Base-by-base conservation (phyloP, 1,140 invertebrate species). In the Micrasema minimum region DNA sequence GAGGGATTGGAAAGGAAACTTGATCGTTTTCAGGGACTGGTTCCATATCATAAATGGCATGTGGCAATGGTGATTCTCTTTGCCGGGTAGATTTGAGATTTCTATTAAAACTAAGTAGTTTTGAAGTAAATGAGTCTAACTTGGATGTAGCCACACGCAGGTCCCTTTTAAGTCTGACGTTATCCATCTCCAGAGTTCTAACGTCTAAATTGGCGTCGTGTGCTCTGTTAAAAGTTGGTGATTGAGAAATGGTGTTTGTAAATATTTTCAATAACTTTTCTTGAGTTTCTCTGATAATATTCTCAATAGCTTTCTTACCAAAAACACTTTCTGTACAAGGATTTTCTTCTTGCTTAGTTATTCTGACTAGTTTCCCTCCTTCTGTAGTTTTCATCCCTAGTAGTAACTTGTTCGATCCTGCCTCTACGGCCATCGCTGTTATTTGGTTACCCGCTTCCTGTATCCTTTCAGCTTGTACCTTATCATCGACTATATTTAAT, bases 261-360 rank as follows among this genome's bases (percentile, higher is more conserved):
- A 46, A 46, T 14, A 46, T 14, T 46, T 46, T 46, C 6, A 46
- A 16, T n/a, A 46, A 46, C n/a, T 46, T 46, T 16, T 46, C 43
- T 46, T n/a, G 43, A 9, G 43, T 16, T 46, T 46, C 43, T 46
- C 16, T n/a, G n/a, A 46, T 16, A n/a, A 46, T 46, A 46, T 46
- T 14, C 43, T 9, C n/a, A 16, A 46, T n/a, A n/a, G 43, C 43
- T n/a, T 5, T 16, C 14, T 3, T 46, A 1, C 43, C 12, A n/a
- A 2, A n/a, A 16, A n/a, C n/a, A 16, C n/a, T 16, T 16, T n/a
- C n/a, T 2, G 43, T 3, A 16, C 43, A 46, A n/a, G 43, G 43
- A 14, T 46, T 46, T n/a, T n/a, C 43, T 46, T 46, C 16, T n/a
- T 46, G 43, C n/a, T 46, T 46, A 5, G 43, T 46, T 9, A 46